Evolutionary conservation across 2,888 invertebrate genomes (phyloP).

Genomic region (Meteorus cinctellus): DNA sequence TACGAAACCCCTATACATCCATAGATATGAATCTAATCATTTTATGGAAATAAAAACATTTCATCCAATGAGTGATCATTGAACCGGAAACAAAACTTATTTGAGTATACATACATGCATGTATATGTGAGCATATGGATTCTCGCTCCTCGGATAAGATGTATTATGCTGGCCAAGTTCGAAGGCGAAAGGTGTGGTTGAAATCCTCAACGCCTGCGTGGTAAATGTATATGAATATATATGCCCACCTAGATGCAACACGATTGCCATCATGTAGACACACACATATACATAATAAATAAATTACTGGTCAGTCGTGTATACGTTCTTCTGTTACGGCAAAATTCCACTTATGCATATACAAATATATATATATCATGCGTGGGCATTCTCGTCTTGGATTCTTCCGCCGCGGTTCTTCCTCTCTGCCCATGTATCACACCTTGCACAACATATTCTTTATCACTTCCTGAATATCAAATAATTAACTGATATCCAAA

Average conservation of each 20-base stretch:
- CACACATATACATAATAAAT: slow-evolving; percentile 11
- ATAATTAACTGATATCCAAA: not conserved
- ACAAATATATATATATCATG: slow-evolving; percentile 19
- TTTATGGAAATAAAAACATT: too few species aligned
- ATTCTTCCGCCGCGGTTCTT: slow-evolving; percentile 6
- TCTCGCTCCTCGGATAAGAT: too few species aligned
- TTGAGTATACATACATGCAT: too few species aligned
- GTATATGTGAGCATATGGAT: too few species aligned
- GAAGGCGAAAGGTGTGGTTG: slow-evolving; percentile 9
- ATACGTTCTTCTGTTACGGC: slow-evolving; percentile 19
- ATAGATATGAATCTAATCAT: too few species aligned
- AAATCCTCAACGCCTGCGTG: not conserved
- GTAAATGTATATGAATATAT: slow-evolving; percentile 1
- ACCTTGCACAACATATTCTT: not conserved
- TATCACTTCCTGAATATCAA: slow-evolving; percentile 1
- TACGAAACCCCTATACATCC: too few species aligned
- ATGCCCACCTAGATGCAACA: slow-evolving; percentile 35
- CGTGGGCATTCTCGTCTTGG: slow-evolving; percentile 34
- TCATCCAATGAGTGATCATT: too few species aligned
- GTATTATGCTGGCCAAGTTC: not conserved
- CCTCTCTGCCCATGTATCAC: not conserved
- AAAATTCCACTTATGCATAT: slow-evolving; percentile 7
- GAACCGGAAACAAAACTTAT: too few species aligned
- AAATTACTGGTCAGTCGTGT: not conserved
- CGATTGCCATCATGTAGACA: slow-evolving; percentile 34